A percentile compares a stretch with the other conserved stretches of the same genome.
phyloP scores from a whole-genome alignment of 2,113 vertebrate genomes.

The Amblyopsis rosae region DNA sequence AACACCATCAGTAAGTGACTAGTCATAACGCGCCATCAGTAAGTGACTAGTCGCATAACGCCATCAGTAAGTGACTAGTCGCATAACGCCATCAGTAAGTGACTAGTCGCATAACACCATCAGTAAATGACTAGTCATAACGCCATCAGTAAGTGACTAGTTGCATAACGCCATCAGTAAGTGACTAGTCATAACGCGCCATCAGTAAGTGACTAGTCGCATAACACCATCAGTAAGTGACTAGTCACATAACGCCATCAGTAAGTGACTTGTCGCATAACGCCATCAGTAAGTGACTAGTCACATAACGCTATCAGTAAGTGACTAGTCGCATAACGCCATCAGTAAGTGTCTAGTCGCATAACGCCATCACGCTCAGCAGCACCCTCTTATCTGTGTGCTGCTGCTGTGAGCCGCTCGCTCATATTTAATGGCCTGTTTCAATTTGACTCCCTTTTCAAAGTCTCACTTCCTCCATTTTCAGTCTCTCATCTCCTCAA shows the following conservation, averaged over 20 bases:
- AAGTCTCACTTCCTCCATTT: not conserved
- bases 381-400: not conserved
- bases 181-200: not conserved
- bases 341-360: not conserved
- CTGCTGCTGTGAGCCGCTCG: not conserved
- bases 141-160: not conserved
- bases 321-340: not conserved
- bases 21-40: not conserved
- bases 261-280: too few species aligned
- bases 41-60: not conserved
- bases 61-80: not conserved
- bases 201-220: not conserved
- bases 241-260: not conserved
- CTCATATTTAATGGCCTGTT: not conserved
- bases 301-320: not conserved
- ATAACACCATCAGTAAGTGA: not conserved
- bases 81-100: not conserved
- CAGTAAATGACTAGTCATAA: not conserved
- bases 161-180: not conserved
- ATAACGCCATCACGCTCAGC: not conserved
- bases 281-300: not conserved
- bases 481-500: not conserved
- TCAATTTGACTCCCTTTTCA: not conserved
- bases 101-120: not conserved
- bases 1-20: not conserved